Conservation (phyloP, 2,113 vertebrate genomes). For the Arvicanthis niloticus region DNA sequence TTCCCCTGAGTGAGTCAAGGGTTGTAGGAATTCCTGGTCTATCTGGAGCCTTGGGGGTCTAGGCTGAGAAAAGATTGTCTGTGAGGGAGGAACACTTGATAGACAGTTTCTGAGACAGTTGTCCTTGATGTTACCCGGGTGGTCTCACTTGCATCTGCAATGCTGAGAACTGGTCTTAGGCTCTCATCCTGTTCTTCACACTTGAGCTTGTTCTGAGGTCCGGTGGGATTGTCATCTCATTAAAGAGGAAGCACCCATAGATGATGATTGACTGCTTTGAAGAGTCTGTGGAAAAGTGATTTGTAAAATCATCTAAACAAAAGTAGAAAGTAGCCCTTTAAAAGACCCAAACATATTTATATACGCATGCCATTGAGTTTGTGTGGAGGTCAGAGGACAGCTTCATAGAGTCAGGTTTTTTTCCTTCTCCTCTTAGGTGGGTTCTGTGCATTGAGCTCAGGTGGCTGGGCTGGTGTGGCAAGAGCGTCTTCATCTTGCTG, state of each 20-base stretch:
- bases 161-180: background rate
- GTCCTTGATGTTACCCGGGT: conserved; percentile 22
- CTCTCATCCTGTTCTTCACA: background rate
- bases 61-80: conserved; percentile 37
- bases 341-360: background rate
- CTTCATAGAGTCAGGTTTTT: background rate
- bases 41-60: conserved; percentile 25
- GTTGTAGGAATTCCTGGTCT: conserved; percentile 49
- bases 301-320: background rate
- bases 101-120: background rate
- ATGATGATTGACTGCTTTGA: conserved; percentile 14
- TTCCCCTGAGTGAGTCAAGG: background rate
- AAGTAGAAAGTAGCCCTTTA: conserved; percentile 10
- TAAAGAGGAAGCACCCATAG: background rate
- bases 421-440: background rate
- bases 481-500: background rate
- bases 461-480: background rate
- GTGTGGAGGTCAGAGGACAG: background rate
- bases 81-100: background rate
- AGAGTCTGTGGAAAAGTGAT: conserved; percentile 30
- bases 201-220: background rate
- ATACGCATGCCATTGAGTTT: background rate
- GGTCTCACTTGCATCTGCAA: background rate
- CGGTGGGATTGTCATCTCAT: background rate
- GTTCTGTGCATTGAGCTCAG: background rate